Base-by-base conservation (phyloP, 1,140 invertebrate genomes). In the Drosophila teissieri region DNA sequence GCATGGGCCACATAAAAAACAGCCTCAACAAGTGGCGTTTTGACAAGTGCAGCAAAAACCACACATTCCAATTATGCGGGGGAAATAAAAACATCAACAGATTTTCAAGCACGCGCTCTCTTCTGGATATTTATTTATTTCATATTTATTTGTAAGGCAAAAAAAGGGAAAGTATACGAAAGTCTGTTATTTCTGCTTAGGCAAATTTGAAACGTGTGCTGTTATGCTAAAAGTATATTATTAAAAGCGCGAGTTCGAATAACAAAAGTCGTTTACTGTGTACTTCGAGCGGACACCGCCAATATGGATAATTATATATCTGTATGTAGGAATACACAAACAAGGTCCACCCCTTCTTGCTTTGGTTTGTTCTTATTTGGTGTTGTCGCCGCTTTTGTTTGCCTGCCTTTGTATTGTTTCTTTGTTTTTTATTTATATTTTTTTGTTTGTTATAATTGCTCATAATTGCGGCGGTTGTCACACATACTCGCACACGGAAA, bases 391-490 rank as follows among this genome's bases (percentile, higher is more conserved):
- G 48, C 64, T 49, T 62, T 81, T 77, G 73, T 78, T 81, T 65
- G 64, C 53, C 48, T 56, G 46, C 44, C 52, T 58, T 62, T 58
- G 61, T 52, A 39, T 69, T 40, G 37, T 73, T 61, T 11, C 24
- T 61, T 75, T 64, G 36, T 75, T 56, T 69, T 12, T 58, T 44
- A 27, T 27, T 51, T 15, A 44, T 44, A 11, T 45, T 44, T 2
- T 2, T 46, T 70, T 48, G 31, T 61, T 61, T 64, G 63, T 82
- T 69, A 86, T 86, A 86, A 86, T 86, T 86, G 82, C 82, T 86
- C 74, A 86, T 86, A 86, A 86, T 86, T 86, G 83, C 83, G 82
- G 64, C 74, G 68, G 74, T 55, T 82, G 80, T 39, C 40, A n/a
- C 69, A 62, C 60, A 45, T 17, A 19, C 42, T 19, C 6, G 17